These are phyloP conservation scores for Lepidostoma basale DNA, from an alignment of 1,140 invertebrate species.

Conservation along the genomic window DNA sequence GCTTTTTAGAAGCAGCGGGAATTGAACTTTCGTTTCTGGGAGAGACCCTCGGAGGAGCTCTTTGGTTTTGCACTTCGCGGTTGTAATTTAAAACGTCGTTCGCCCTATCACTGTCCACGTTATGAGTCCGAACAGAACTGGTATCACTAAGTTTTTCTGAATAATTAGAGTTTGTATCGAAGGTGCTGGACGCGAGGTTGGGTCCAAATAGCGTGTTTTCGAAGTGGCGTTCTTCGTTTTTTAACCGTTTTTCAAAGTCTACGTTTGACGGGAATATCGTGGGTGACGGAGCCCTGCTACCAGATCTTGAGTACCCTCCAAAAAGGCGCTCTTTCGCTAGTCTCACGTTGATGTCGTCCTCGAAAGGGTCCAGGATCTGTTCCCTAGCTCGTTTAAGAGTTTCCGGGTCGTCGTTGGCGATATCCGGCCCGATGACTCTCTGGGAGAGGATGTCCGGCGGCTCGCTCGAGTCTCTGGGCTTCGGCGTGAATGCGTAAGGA, in stretches of 20 bases:
- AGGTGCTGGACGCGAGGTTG: conserved; percentile 22
- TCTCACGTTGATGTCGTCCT: conserved; percentile 44
- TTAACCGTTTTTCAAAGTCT: conserved; percentile 36
- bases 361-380: conserved; percentile 37
- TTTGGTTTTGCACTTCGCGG: not conserved
- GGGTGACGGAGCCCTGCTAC: conserved; percentile 25
- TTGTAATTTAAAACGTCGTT: not conserved
- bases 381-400: conserved; percentile 32
- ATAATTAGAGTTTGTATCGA: conserved; percentile 30
- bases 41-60: not conserved
- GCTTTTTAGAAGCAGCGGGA: not conserved
- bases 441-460: conserved; percentile 43
- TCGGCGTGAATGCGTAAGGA: conserved; percentile 57
- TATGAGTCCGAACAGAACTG: conserved; percentile 30
- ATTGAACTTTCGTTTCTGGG: not conserved
- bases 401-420: conserved; percentile 39
- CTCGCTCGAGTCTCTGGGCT: conserved; percentile 34
- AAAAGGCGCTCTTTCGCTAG: conserved; percentile 42
- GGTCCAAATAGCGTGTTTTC: conserved; percentile 31
- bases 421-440: conserved; percentile 38
- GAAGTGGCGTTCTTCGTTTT: conserved; percentile 15
- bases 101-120: not conserved
- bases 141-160: conserved; percentile 39
- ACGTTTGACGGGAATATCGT: conserved; percentile 40
- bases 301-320: conserved; percentile 25